phyloP scores from a whole-genome alignment of 30 jellyfish, hydroid and myxozoan species.

The Pelagia noctiluca region DNA sequence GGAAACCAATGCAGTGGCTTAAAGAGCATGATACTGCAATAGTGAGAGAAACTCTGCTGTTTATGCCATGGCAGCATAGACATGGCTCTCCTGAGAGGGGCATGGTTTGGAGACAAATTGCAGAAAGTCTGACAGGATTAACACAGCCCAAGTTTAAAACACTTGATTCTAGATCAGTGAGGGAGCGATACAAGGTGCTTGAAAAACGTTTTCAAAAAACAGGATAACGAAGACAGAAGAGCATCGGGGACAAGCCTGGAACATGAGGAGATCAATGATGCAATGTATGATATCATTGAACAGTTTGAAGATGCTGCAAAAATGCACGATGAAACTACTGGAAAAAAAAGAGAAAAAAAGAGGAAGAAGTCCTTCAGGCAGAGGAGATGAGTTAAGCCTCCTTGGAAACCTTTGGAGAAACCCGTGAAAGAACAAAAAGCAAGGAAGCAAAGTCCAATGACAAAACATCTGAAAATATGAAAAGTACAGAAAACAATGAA shows the following conservation, averaged over 20 bases:
- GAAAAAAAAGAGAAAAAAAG: constrained; percentile 13
- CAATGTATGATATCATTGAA: constrained; percentile 9
- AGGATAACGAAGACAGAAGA: not conserved
- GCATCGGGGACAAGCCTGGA: constrained; percentile 27
- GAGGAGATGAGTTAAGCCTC: constrained; percentile 25
- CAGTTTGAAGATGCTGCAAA: constrained; percentile 10
- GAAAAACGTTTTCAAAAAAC: constrained; percentile 5
- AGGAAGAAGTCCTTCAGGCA: constrained; percentile 14
- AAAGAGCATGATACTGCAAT: constrained; percentile 23
- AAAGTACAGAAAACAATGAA: constrained; percentile 18
- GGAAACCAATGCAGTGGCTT: constrained; percentile 34
- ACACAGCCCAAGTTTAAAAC: constrained; percentile 4
- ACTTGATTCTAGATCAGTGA: constrained; percentile 11
- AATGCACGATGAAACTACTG: not conserved
- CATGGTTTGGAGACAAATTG: constrained; percentile 13
- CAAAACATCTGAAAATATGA: too few relatives aligned
- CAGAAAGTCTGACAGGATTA: not conserved
- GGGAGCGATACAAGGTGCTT: constrained; percentile 32
- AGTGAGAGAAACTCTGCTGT: constrained; percentile 30
- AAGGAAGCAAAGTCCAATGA: not conserved
- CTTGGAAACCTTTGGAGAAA: constrained; percentile 17
- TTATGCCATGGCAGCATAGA: constrained; percentile 21
- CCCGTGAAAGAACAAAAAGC: not conserved
- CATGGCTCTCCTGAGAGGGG: constrained; percentile 43
- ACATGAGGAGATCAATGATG: constrained; percentile 5